Percentiles rank a stretch among this genome's conserved stretches.
phyloP scores from a whole-genome alignment of 1,140 invertebrate genomes.

The Pseudomyrmex flavicornis region DNA sequence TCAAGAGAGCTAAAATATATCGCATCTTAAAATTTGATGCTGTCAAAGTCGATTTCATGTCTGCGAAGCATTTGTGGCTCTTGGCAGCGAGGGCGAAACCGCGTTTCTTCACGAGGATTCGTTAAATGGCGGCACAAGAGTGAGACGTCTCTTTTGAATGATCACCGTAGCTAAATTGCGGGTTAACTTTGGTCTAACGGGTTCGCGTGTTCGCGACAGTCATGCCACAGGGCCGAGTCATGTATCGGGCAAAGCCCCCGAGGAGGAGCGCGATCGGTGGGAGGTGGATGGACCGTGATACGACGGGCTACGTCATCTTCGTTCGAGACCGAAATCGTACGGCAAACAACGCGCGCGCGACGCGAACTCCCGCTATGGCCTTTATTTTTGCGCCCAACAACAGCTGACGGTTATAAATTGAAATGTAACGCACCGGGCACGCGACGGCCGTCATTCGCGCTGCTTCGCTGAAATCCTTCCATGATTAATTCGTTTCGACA shows the following conservation, averaged over 20 bases:
- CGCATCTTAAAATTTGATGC: slow-evolving; percentile 55
- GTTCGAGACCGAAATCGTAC: slow-evolving; percentile 51
- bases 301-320: slow-evolving; percentile 70
- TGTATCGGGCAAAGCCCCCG: slow-evolving; percentile 62
- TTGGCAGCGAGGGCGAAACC: slow-evolving; percentile 57
- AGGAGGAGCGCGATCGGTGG: slow-evolving; percentile 45
- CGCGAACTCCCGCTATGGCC: slow-evolving; percentile 27
- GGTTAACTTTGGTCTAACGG: slow-evolving; percentile 76
- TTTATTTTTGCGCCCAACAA: slow-evolving; percentile 75
- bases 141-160: slow-evolving; percentile 76
- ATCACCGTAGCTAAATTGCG: slow-evolving; percentile 76
- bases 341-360: slow-evolving; percentile 21
- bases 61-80: slow-evolving; percentile 60
- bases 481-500: slow-evolving; percentile 62
- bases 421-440: slow-evolving; percentile 73
- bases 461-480: slow-evolving; percentile 28
- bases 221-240: slow-evolving; percentile 74
- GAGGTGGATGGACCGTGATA: slow-evolving; percentile 57
- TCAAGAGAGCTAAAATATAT: background rate
- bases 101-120: slow-evolving; percentile 56
- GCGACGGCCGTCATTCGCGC: slow-evolving; percentile 57
- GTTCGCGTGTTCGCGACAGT: slow-evolving; percentile 80
- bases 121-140: slow-evolving; percentile 73
- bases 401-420: slow-evolving; percentile 79
- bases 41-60: slow-evolving; percentile 46